These are phyloP conservation scores for Caenorhabditis brenneri DNA, from an alignment of 1,140 invertebrate genomes.

Conservation along the genomic window DNA sequence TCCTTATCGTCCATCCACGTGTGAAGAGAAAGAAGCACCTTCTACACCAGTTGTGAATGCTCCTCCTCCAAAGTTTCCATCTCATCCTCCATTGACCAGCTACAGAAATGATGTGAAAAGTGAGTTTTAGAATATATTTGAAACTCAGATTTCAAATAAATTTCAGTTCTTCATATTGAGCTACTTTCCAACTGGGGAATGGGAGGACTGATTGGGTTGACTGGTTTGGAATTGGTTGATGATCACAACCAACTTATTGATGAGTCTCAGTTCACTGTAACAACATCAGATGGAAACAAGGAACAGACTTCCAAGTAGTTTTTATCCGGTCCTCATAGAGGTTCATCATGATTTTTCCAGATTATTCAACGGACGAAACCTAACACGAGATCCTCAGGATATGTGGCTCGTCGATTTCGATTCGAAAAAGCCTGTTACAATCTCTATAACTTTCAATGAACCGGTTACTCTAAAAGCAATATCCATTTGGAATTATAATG, in stretches of 20 bases:
- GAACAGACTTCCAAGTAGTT: background rate
- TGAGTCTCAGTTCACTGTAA: constrained; percentile 55
- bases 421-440: constrained; percentile 67
- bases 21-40: constrained; percentile 13
- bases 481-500: constrained; percentile 84
- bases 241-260: constrained; percentile 71
- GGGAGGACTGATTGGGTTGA: constrained; percentile 73
- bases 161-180: constrained; percentile 72
- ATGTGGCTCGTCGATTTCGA: constrained; percentile 75
- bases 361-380: constrained; percentile 72
- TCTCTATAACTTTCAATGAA: constrained; percentile 74
- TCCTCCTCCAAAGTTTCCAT: background rate
- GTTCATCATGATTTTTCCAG: constrained; percentile 66
- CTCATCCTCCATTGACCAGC: background rate
- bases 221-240: constrained; percentile 73
- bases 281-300: constrained; percentile 35
- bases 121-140: background rate
- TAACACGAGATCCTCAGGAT: constrained; percentile 72
- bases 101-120: constrained; percentile 3
- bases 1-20: constrained; percentile 37
- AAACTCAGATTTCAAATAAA: background rate
- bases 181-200: constrained; percentile 74
- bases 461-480: constrained; percentile 77
- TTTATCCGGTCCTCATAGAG: background rate
- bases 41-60: background rate